Conservation (phyloP, 2,888 invertebrate genomes). For the Chromoteleia sp. region DNA sequence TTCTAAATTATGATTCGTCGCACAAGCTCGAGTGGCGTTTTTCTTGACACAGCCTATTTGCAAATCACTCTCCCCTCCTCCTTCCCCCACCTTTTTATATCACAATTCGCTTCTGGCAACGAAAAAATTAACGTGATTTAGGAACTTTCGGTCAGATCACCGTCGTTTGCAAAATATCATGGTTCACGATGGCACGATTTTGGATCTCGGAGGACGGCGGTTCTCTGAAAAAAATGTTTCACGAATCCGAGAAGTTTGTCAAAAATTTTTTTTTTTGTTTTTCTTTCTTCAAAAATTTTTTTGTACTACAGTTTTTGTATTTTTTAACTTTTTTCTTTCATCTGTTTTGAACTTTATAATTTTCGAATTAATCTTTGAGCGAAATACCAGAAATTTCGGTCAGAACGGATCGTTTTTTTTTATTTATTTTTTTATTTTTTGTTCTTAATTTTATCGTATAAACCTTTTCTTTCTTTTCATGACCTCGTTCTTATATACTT, state of each 20-base stretch:
- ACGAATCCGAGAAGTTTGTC: constrained; percentile 6
- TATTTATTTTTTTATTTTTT: neutral
- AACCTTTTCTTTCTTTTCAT: neutral
- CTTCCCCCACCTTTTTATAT: neutral
- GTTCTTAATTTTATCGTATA: neutral
- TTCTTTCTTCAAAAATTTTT: neutral
- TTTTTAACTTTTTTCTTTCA: constrained; percentile 9
- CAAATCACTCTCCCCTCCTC: neutral
- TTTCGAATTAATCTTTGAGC: neutral
- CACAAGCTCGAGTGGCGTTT: constrained; percentile 31
- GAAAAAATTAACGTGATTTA: constrained; percentile 18
- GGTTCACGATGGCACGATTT: neutral
- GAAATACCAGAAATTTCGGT: constrained; percentile 28
- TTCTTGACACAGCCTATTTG: neutral
- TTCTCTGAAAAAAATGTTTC: too few relatives aligned
- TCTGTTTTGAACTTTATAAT: neutral
- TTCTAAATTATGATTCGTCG: constrained; percentile 21
- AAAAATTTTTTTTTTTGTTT: neutral
- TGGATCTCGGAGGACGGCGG: too few relatives aligned
- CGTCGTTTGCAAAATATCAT: neutral
- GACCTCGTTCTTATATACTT: constrained; percentile 16
- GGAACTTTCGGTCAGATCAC: constrained; percentile 1
- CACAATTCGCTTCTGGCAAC: constrained; percentile 40
- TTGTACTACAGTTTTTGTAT: constrained; percentile 1
- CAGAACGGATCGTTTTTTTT: constrained; percentile 13